Conservation (phyloP, 1,140 invertebrate genomes). For the Drosophila ogumai region DNA sequence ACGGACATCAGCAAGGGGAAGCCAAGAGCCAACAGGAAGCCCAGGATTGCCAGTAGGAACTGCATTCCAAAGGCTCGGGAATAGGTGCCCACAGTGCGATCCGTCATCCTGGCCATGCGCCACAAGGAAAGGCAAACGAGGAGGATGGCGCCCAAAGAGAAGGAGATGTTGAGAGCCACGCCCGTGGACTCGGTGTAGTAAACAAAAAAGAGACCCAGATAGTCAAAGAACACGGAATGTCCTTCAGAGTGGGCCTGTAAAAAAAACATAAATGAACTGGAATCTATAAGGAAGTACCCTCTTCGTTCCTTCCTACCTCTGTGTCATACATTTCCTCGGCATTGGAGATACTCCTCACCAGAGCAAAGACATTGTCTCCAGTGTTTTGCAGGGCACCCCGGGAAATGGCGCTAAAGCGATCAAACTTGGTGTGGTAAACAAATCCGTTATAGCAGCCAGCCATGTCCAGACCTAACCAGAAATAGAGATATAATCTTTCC, state of each 20-base stretch:
- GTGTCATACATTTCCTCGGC: constrained; percentile 87
- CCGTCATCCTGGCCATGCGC: constrained; percentile 53
- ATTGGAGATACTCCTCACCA: constrained; percentile 88
- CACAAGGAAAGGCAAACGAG: constrained; percentile 84
- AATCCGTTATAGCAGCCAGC: constrained; percentile 97
- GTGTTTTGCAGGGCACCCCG: constrained; percentile 92
- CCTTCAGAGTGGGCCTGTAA: constrained; percentile 79
- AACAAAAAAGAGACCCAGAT: constrained; percentile 90
- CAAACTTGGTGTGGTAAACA: constrained; percentile 95
- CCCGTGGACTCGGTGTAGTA: constrained; percentile 87
- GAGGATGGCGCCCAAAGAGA: constrained; percentile 85
- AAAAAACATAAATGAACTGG: constrained; percentile 31
- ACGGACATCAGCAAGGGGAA: constrained; percentile 86
- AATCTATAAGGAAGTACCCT: constrained; percentile 77
- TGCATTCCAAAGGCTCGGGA: constrained; percentile 60
- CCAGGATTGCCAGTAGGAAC: constrained; percentile 58
- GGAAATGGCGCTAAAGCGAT: constrained; percentile 90
- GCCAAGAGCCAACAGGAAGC: constrained; percentile 84
- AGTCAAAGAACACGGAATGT: constrained; percentile 92
- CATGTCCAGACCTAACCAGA: constrained; percentile 90
- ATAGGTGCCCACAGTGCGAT: constrained; percentile 33
- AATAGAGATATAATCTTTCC: constrained; percentile 81
- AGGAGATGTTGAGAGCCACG: constrained; percentile 86
- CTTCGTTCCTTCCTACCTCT: constrained; percentile 29
- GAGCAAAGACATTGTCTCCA: constrained; percentile 90